These are phyloP conservation scores for Drosophila flavopinicola DNA, from an alignment of 2,888 invertebrate species.

Conservation along the genomic window DNA sequence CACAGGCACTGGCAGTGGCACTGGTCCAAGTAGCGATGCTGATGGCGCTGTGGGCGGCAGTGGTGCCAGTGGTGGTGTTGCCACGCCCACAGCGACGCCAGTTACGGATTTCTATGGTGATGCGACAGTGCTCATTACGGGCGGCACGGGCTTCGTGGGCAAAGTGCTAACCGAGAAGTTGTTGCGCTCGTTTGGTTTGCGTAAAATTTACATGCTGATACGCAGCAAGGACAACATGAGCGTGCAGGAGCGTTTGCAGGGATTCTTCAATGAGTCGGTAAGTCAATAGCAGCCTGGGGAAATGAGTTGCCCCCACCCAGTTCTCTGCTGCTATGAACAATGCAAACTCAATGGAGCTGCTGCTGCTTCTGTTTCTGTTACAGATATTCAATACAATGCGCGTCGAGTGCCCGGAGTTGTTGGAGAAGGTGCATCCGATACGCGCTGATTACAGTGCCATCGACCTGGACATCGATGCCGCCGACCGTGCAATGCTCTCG, in stretches of 20 bases:
- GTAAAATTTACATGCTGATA: slow-evolving; percentile 84
- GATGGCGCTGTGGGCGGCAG: slow-evolving; percentile 23
- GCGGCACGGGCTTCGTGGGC: slow-evolving; percentile 84
- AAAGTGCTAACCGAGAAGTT: slow-evolving; percentile 84
- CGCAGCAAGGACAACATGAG: slow-evolving; percentile 83
- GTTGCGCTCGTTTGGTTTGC: slow-evolving; percentile 82
- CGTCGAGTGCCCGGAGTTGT: slow-evolving; percentile 83
- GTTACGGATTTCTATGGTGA: slow-evolving; percentile 82
- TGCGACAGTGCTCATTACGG: slow-evolving; percentile 84
- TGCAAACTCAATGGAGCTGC: slow-evolving; percentile 29
- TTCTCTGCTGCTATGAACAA: slow-evolving; percentile 26
- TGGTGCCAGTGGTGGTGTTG: slow-evolving; percentile 18
- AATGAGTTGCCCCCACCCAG: slow-evolving; percentile 33
- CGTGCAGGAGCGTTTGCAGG: slow-evolving; percentile 81
- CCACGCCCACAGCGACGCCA: slow-evolving; percentile 60
- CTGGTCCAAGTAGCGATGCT: not conserved
- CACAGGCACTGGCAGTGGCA: not conserved
- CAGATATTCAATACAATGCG: slow-evolving; percentile 86
- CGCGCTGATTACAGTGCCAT: slow-evolving; percentile 85
- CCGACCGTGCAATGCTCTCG: slow-evolving; percentile 84
- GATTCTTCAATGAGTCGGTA: slow-evolving; percentile 83
- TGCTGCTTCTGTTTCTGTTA: slow-evolving; percentile 12
- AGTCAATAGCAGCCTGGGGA: slow-evolving; percentile 41
- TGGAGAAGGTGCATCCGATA: slow-evolving; percentile 87
- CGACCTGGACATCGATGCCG: slow-evolving; percentile 84